Conservation (phyloP, 23 tunicate genomes). For the Trididemnum nubilum region DNA sequence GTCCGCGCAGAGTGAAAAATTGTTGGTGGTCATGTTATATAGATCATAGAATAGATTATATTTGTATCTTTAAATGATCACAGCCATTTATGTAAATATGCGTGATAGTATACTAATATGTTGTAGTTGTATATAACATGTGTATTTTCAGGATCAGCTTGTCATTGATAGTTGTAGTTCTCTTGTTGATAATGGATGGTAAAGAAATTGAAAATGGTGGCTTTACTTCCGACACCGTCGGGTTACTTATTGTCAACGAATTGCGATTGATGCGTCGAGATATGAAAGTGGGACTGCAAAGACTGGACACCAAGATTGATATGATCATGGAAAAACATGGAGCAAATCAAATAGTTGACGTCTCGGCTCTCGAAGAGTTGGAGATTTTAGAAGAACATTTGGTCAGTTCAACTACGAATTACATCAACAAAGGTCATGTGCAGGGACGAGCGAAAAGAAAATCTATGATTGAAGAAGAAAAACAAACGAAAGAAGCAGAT, state of each 20-base stretch:
- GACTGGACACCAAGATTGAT: constrained; percentile 18
- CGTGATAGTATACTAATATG: no score
- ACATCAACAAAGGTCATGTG: constrained; percentile 19
- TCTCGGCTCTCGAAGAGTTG: no score
- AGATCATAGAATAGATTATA: no score
- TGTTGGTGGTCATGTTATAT: no score
- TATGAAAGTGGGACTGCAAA: constrained; percentile 2
- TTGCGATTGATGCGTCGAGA: constrained; percentile 14
- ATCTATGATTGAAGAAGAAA: neutral
- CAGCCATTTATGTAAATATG: no score
- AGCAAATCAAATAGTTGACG: neutral
- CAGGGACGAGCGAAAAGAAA: constrained; percentile 1
- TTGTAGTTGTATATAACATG: no score
- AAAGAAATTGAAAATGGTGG: constrained; percentile 7
- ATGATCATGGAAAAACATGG: neutral
- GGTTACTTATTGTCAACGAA: constrained; percentile 8
- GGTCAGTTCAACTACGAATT: neutral
- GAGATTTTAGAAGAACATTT: neutral
- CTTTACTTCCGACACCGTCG: constrained; percentile 23
- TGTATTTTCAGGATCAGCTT: no score
- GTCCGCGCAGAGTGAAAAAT: no score
- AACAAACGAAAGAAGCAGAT: neutral
- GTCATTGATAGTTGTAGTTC: no score
- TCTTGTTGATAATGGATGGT: neutral
- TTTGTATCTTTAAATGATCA: no score